These are phyloP conservation scores for Acanthosoma haemorrhoidale DNA, from an alignment of 2,888 invertebrate genomes.

Conservation along the genomic window DNA sequence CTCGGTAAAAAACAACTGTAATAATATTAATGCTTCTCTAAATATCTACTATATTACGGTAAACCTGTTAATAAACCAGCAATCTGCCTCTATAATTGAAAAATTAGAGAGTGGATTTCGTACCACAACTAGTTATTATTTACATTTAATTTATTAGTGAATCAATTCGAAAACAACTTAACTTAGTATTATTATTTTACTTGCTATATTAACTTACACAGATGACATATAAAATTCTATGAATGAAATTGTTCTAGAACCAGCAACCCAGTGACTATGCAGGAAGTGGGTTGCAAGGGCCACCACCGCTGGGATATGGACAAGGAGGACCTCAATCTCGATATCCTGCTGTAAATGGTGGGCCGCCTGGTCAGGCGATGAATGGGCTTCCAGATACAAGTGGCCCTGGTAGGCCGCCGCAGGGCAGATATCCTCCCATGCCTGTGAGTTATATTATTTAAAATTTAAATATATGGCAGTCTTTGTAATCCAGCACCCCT, in stretches of 20 bases:
- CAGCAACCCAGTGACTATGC: neutral
- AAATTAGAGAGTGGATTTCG: too few relatives aligned
- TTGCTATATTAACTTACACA: neutral
- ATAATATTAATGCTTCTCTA: too few relatives aligned
- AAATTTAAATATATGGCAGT: too few relatives aligned
- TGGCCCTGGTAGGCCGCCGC: constrained; percentile 34
- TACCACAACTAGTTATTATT: too few relatives aligned
- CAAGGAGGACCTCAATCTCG: constrained; percentile 7
- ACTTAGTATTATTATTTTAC: neutral
- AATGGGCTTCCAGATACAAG: constrained; percentile 36
- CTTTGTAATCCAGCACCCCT: too few relatives aligned
- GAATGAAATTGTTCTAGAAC: neutral
- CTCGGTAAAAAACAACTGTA: too few relatives aligned
- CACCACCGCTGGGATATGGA: neutral
- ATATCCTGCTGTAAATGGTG: constrained; percentile 31
- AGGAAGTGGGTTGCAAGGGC: constrained; percentile 12
- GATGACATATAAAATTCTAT: too few relatives aligned
- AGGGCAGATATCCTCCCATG: constrained; percentile 30
- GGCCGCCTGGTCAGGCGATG: constrained; percentile 28
- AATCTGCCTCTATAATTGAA: too few relatives aligned
- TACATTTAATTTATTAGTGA: neutral
- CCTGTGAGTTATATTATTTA: neutral
- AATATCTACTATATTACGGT: too few relatives aligned
- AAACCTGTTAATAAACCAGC: too few relatives aligned
- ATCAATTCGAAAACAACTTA: neutral